Evolutionary conservation across 2,113 vertebrate genomes (phyloP).

Genomic region (Amia ocellicauda): DNA sequence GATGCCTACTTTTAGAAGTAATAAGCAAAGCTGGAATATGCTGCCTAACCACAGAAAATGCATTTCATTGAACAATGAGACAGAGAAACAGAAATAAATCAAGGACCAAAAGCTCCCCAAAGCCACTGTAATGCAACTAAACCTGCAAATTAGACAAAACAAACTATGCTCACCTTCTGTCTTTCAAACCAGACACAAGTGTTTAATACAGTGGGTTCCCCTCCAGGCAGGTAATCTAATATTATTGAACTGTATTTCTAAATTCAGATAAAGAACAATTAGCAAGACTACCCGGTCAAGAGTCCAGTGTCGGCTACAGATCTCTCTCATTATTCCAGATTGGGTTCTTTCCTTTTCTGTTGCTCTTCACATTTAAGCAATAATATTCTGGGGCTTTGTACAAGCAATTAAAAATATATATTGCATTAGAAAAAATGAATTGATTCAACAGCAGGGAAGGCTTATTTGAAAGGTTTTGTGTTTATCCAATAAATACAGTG

Average conservation of each 20-base stretch:
- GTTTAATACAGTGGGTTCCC: too few species aligned
- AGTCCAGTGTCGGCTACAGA: too few species aligned
- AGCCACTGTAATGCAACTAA: not conserved
- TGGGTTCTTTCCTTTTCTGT: not conserved
- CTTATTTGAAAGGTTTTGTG: not conserved
- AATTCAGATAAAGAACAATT: too few species aligned
- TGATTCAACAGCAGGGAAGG: too few species aligned
- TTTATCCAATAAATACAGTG: not conserved
- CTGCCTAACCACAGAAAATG: not conserved
- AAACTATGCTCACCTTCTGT: not conserved
- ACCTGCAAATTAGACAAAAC: not conserved
- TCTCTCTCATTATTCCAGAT: too few species aligned
- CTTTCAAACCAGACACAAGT: too few species aligned
- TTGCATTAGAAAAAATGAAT: not conserved
- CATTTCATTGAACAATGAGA: conserved; percentile 3
- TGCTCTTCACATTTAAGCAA: not conserved
- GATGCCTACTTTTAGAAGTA: not conserved
- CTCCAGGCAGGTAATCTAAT: too few species aligned
- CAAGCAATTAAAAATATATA: not conserved
- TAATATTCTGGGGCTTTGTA: not conserved
- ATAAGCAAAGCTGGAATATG: not conserved
- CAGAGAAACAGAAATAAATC: not conserved
- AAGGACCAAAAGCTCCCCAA: not conserved
- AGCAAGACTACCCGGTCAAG: too few species aligned
- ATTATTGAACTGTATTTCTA: too few species aligned